Percentiles rank a stretch among this genome's conserved stretches.
Evolutionary conservation across 2,888 invertebrate genomes (phyloP).

Genomic region (Drosophila histrio): DNA sequence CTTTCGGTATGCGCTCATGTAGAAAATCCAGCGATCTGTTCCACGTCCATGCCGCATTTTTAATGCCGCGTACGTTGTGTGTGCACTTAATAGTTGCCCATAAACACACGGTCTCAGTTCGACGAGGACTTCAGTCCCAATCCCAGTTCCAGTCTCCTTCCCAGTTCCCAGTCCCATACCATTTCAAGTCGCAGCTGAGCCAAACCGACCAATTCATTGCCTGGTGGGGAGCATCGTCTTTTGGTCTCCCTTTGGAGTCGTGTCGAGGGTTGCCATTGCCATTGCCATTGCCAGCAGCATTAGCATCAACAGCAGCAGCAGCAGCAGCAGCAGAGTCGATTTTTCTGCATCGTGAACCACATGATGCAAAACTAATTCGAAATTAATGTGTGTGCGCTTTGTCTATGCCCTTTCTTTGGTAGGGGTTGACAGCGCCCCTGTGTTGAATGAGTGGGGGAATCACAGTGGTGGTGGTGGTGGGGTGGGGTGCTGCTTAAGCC

Average conservation of each 20-base stretch:
- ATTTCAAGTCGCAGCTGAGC: slow-evolving; percentile 42
- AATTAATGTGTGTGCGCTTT: slow-evolving; percentile 84
- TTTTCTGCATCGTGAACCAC: slow-evolving; percentile 85
- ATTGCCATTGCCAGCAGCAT: slow-evolving; percentile 5
- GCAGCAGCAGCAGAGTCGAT: slow-evolving; percentile 68
- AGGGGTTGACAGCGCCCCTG: slow-evolving; percentile 19
- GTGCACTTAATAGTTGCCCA: slow-evolving; percentile 80
- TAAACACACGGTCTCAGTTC: slow-evolving; percentile 66
- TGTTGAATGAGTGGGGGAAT: background rate
- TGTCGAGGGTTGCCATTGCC: slow-evolving; percentile 1
- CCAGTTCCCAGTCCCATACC: background rate
- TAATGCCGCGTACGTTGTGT: slow-evolving; percentile 76
- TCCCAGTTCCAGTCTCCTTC: slow-evolving; percentile 5
- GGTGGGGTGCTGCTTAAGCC: slow-evolving; percentile 22
- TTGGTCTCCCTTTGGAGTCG: background rate
- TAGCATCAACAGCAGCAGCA: slow-evolving; percentile 23
- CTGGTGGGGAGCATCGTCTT: slow-evolving; percentile 46
- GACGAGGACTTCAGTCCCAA: background rate
- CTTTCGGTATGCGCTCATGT: slow-evolving; percentile 81
- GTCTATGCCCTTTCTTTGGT: slow-evolving; percentile 57
- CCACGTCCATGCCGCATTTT: slow-evolving; percentile 81
- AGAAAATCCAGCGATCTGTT: slow-evolving; percentile 84
- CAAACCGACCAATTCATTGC: slow-evolving; percentile 44
- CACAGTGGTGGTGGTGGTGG: slow-evolving; percentile 8
- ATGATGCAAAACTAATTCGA: slow-evolving; percentile 85